Percentiles rank a stretch among this genome's conserved stretches.
Evolutionary conservation across 1,140 invertebrate species (phyloP).

Genomic region (Druon quercuslanigerum): DNA sequence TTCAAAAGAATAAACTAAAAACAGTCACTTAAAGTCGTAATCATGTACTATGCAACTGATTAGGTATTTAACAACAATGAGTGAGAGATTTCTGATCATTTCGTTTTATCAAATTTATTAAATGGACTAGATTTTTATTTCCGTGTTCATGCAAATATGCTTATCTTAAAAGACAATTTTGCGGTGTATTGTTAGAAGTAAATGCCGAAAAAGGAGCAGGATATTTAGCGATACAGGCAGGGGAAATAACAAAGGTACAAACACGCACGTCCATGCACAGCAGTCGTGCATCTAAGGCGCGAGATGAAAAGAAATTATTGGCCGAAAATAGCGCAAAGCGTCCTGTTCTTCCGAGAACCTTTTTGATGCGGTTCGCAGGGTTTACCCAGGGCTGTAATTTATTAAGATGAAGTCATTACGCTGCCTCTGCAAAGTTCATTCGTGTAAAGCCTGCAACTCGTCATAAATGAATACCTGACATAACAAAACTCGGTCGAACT

Average conservation of each 20-base stretch:
- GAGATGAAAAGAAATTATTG: constrained; percentile 67
- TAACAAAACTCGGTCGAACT: constrained; percentile 52
- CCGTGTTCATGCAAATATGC: not conserved
- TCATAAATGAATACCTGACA: constrained; percentile 65
- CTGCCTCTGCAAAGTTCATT: constrained; percentile 46
- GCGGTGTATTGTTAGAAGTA: constrained; percentile 3
- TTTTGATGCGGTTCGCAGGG: constrained; percentile 66
- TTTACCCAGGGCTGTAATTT: constrained; percentile 67
- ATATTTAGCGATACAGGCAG: constrained; percentile 19
- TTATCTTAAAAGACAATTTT: not conserved
- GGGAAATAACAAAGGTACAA: constrained; percentile 53
- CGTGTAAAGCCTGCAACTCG: constrained; percentile 60
- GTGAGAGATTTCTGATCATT: too few relatives aligned
- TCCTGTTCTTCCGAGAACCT: constrained; percentile 66
- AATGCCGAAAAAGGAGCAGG: not conserved
- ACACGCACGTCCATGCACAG: constrained; percentile 15
- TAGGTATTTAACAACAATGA: too few relatives aligned
- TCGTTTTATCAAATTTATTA: too few relatives aligned
- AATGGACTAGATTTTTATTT: not conserved
- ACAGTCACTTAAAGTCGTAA: too few relatives aligned
- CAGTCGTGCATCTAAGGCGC: constrained; percentile 35
- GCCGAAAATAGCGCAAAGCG: constrained; percentile 63
- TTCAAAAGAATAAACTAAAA: too few relatives aligned
- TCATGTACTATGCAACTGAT: too few relatives aligned
- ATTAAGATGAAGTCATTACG: constrained; percentile 71